phyloP scores from a whole-genome alignment of 2,797 vertebrate species.

The Adrianichthys oophorus region DNA sequence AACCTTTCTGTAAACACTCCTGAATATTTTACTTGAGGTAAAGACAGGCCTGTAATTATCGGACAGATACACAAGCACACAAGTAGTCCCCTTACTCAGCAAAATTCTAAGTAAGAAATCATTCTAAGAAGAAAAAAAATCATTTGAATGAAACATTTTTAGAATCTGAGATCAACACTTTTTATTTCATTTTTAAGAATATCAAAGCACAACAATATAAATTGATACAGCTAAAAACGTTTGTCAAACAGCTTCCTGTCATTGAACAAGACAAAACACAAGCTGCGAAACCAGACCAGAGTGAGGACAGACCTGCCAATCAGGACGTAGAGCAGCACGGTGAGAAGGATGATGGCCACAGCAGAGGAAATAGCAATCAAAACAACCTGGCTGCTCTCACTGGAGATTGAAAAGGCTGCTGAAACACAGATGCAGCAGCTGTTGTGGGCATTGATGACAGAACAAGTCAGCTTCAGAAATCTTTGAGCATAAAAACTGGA shows the following conservation, averaged over 20 bases:
- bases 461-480: not conserved
- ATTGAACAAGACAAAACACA: conserved; percentile 17
- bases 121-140: not conserved
- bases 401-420: conserved; percentile 95
- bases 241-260: conserved; percentile 5
- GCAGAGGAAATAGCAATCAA: conserved; percentile 94
- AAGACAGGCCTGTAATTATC: conserved; percentile 18
- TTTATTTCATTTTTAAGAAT: conserved; percentile 4
- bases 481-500: not conserved
- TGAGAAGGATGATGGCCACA: conserved; percentile 92
- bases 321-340: conserved; percentile 89
- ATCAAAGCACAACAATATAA: not conserved
- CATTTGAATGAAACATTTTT: not conserved
- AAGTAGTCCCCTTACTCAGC: no score
- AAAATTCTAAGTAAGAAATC: no score
- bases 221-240: not conserved
- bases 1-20: conserved; percentile 48
- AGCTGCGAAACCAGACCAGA: conserved; percentile 1
- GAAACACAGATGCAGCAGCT: conserved; percentile 36
- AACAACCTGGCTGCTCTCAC: conserved; percentile 95
- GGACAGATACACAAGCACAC: conserved; percentile 1
- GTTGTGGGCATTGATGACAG: not conserved
- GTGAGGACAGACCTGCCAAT: conserved; percentile 87
- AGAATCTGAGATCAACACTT: not conserved
- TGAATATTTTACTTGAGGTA: conserved; percentile 62